Percentiles rank a stretch among this genome's conserved stretches.
These are phyloP conservation scores for Podotricha telesiphe DNA, from an alignment of 2,888 invertebrate species.

Conservation along the genomic window DNA sequence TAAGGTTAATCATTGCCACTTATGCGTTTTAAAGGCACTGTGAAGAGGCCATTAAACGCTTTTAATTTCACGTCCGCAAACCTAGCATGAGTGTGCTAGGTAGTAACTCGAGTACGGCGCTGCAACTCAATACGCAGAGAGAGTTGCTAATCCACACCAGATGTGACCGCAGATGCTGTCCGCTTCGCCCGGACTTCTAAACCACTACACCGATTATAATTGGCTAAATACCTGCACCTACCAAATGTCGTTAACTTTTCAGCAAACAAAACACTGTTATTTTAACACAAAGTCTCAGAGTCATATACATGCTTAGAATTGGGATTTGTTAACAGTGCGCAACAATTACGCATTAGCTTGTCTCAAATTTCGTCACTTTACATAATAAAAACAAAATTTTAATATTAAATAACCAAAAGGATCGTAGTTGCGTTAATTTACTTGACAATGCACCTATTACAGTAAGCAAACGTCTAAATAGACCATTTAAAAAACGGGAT, in stretches of 20 bases:
- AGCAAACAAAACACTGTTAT: slow-evolving; percentile 17
- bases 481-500: slow-evolving; percentile 72
- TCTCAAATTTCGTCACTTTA: slow-evolving; percentile 28
- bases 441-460: slow-evolving; percentile 70
- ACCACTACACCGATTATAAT: slow-evolving; percentile 77
- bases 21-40: slow-evolving; percentile 52
- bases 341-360: slow-evolving; percentile 7
- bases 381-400: slow-evolving; percentile 41
- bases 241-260: slow-evolving; percentile 64
- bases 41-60: slow-evolving; percentile 52
- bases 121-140: slow-evolving; percentile 67
- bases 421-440: slow-evolving; percentile 72
- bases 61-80: slow-evolving; percentile 55
- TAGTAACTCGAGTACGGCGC: slow-evolving; percentile 64
- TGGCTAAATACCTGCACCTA: slow-evolving; percentile 65
- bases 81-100: slow-evolving; percentile 58
- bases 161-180: slow-evolving; percentile 60
- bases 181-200: slow-evolving; percentile 73
- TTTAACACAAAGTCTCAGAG: neutral
- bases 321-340: neutral
- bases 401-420: slow-evolving; percentile 47
- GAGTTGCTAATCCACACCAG: slow-evolving; percentile 67
- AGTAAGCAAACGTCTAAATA: slow-evolving; percentile 77
- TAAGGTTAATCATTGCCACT: slow-evolving; percentile 54
- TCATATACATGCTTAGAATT: neutral